Base-by-base conservation (phyloP, 2,888 invertebrate species). In the Microctonus brassicae region DNA sequence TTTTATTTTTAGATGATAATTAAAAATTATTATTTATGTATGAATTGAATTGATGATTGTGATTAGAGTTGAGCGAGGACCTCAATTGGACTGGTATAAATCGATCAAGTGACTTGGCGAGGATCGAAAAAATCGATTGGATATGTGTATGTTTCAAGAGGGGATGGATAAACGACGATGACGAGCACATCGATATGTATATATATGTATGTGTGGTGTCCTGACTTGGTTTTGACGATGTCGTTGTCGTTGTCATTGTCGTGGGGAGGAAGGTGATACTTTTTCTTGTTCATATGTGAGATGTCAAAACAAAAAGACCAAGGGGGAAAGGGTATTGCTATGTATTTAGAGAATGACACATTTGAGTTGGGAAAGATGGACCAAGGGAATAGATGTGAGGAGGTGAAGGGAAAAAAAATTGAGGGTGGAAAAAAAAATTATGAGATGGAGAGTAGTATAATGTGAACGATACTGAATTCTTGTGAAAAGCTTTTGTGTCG, bases 111-210 rank as follows among this genome's bases (percentile, higher is more conserved):
- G 65, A 55, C 55, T 65, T 24, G 22, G 52, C 47, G 34, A 65
- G 17, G 52, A 70, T 69, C 74, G 74, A 72, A 69, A 69, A 55
- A 66, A 72, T 71, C 69, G 69, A 72, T 55, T 57, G 57, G 33
- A 64, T 72, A 63, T 66, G 69, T n/a, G n/a, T n/a, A n/a, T 72
- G 52, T 34, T 33, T n/a, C 33, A 33, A 34, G 22, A 17, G 26
- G 47, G 47, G n/a, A 63, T 24, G 29, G 20, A 42, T 4, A 13
- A 29, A 17, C 17, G 22, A 29, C 61, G 9, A 34, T 29, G n/a
- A 6, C 20, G 9, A 60, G 7, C 29, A 29, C 17, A 47, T 7
- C 17, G 5, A 47, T 20, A 26, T 42, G 29, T 39, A n/a, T 62
- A 11, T 39, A 24, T 26, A 29, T 26, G 6, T 11, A 20, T 39